Conservation (phyloP, 2,888 invertebrate species). For the Lottia gigantea region DNA sequence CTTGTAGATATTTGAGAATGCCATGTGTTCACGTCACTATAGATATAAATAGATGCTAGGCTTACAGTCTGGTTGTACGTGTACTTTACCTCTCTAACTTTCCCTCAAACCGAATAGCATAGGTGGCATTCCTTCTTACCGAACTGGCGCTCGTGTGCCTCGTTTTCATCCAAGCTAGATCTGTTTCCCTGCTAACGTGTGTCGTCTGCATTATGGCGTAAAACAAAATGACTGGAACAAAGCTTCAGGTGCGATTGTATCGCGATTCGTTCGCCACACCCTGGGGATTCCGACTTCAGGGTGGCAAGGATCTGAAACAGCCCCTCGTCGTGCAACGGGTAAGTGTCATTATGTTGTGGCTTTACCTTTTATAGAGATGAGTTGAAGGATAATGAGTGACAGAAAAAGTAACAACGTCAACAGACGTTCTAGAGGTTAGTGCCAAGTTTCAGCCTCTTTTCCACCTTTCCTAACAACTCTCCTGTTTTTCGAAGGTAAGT, state of each 20-base stretch:
- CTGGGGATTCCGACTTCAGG: constrained; percentile 68
- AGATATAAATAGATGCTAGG: background rate
- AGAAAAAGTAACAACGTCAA: constrained; percentile 22
- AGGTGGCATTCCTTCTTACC: constrained; percentile 7
- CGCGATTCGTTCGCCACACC: constrained; percentile 67
- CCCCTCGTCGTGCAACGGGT: constrained; percentile 66
- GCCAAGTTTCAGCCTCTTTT: constrained; percentile 14
- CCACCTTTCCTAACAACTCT: constrained; percentile 4
- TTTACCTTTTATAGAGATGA: constrained; percentile 35
- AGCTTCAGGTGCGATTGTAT: constrained; percentile 61
- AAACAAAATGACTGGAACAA: constrained; percentile 31
- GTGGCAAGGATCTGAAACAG: constrained; percentile 65
- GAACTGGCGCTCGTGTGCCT: background rate
- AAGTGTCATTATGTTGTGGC: constrained; percentile 39
- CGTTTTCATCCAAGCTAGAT: constrained; percentile 7
- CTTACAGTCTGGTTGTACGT: background rate
- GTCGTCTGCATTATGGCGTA: constrained; percentile 17
- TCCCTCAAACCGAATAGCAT: constrained; percentile 7
- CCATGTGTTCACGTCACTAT: constrained; percentile 2
- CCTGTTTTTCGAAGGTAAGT: constrained; percentile 20
- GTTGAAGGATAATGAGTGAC: constrained; percentile 23
- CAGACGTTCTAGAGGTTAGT: constrained; percentile 16
- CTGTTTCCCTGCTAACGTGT: constrained; percentile 5
- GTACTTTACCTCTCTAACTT: constrained; percentile 21
- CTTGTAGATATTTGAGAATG: background rate